Base-by-base conservation (phyloP, 2,113 vertebrate species). In the Shinisaurus crocodilurus region DNA sequence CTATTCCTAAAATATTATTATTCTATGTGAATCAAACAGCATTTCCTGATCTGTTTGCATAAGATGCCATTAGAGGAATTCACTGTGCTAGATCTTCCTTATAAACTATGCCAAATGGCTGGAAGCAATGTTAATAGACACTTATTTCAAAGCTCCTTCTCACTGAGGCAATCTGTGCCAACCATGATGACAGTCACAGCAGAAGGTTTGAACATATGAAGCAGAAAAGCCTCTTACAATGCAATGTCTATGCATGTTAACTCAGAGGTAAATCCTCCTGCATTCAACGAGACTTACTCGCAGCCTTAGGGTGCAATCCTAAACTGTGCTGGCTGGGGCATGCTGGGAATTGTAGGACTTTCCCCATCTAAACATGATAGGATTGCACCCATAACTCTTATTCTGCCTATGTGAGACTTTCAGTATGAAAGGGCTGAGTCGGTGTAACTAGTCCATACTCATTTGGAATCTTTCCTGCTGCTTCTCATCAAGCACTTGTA, bases 51-150 rank as follows among this genome's bases (percentile, higher is more conserved):
- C 3, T 69, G 13, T 79, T 45, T 70, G 77, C 1, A 0, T 87
- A 27, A 86, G 69, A 72, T 32, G 13, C 6, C 40, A 1, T 75
- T 6, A 88, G 70, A 67, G 89, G 82, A 43, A 54, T n/a, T 40
- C 54, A 25, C 67, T 65, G 1, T 75, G 50, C 13, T 1, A 0
- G 27, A 86, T 86, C 85, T 63, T 16, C 50, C 29, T 43, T 13
- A 10, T 0, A 9, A 85, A 74, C 2, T 25, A 74, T 15, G 0
- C 37, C 1, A 54, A n/a, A 12, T 9, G 37, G 6, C 37, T 75
- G 85, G 67, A 81, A 8, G 60, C 82, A 87, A 79, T 54, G 27
- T 88, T 1, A 9, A 27, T 45, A 80, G 76, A 90, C 92, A 16
- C 25, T 67, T 91, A 69, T 27, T 88, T 0, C 34, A 82, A 69